Conservation (phyloP, 2,888 invertebrate genomes). For the Philereme transversata region DNA sequence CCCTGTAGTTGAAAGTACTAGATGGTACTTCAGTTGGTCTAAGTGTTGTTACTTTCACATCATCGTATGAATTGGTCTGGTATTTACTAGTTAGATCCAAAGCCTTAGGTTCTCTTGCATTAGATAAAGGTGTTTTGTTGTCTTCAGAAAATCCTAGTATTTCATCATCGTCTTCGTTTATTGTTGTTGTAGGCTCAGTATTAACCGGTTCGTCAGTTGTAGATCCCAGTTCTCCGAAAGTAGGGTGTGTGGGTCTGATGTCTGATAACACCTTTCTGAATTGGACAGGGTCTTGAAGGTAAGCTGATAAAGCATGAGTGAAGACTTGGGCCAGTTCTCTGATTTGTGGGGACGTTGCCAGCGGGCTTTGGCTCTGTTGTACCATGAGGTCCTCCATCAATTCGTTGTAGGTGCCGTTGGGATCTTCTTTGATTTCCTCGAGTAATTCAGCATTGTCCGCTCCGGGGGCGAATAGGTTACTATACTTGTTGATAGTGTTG, state of each 20-base stretch:
- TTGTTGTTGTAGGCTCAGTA: slow-evolving; percentile 84
- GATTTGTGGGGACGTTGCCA: slow-evolving; percentile 86
- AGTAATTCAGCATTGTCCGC: slow-evolving; percentile 63
- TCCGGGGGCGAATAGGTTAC: slow-evolving; percentile 68
- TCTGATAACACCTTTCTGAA: slow-evolving; percentile 90
- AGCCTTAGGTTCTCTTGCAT: slow-evolving; percentile 73
- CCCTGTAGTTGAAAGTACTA: slow-evolving; percentile 49
- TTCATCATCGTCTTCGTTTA: slow-evolving; percentile 89
- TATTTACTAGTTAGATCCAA: slow-evolving; percentile 51
- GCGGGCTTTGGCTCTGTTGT: slow-evolving; percentile 86
- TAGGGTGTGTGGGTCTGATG: slow-evolving; percentile 91
- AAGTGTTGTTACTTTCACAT: slow-evolving; percentile 47
- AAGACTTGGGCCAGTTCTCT: slow-evolving; percentile 93
- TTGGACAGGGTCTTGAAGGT: slow-evolving; percentile 92
- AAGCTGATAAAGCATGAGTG: slow-evolving; percentile 92
- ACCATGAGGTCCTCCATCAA: slow-evolving; percentile 82
- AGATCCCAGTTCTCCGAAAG: slow-evolving; percentile 72
- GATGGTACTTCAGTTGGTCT: slow-evolving; percentile 51
- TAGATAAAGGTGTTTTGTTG: slow-evolving; percentile 60
- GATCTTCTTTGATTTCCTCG: slow-evolving; percentile 71
- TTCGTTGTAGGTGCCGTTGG: slow-evolving; percentile 72
- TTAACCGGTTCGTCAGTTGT: slow-evolving; percentile 68
- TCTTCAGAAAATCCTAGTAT: slow-evolving; percentile 91
- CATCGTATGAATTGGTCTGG: slow-evolving; percentile 35
- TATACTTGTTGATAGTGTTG: slow-evolving; percentile 87